These are phyloP conservation scores for Dryas iulia DNA, from an alignment of 1,140 invertebrate genomes.

Conservation along the genomic window DNA sequence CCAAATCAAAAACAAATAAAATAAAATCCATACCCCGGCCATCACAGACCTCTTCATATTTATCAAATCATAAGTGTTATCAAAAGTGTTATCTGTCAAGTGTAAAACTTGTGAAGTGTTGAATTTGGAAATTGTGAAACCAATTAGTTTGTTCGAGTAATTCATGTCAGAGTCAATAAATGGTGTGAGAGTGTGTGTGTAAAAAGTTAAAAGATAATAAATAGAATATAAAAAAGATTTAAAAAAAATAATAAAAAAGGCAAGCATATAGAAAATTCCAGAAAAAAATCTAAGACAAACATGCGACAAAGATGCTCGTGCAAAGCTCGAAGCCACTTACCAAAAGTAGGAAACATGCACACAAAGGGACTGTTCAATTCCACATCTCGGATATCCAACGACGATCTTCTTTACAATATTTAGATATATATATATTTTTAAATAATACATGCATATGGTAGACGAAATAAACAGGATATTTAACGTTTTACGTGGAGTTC, in stretches of 20 bases:
- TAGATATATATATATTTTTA: too few relatives aligned
- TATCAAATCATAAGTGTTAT: slow-evolving; percentile 27
- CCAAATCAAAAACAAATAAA: slow-evolving; percentile 43
- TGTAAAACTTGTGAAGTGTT: slow-evolving; percentile 68
- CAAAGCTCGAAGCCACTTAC: slow-evolving; percentile 66
- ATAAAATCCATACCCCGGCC: slow-evolving; percentile 70
- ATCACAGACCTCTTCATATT: slow-evolving; percentile 64
- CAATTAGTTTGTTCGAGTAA: slow-evolving; percentile 67
- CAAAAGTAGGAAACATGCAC: slow-evolving; percentile 57
- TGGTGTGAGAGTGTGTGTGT: slow-evolving; percentile 48
- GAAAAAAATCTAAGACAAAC: slow-evolving; percentile 50
- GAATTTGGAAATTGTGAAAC: slow-evolving; percentile 67
- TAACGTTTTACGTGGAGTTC: slow-evolving; percentile 39
- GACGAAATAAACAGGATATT: slow-evolving; percentile 29
- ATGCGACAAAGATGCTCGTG: slow-evolving; percentile 69
- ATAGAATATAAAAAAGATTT: too few relatives aligned
- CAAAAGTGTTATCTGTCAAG: slow-evolving; percentile 48
- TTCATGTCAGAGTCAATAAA: slow-evolving; percentile 43
- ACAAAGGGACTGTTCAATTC: slow-evolving; percentile 54
- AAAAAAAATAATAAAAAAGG: slow-evolving; percentile 64
- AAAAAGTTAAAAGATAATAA: slow-evolving; percentile 66
- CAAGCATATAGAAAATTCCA: slow-evolving; percentile 60
- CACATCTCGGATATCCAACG: slow-evolving; percentile 70
- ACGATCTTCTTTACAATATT: slow-evolving; percentile 70
- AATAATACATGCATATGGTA: slow-evolving; percentile 50